These are phyloP conservation scores for Entomobrya proxima DNA, from an alignment of 2,888 invertebrate genomes.

Conservation along the genomic window DNA sequence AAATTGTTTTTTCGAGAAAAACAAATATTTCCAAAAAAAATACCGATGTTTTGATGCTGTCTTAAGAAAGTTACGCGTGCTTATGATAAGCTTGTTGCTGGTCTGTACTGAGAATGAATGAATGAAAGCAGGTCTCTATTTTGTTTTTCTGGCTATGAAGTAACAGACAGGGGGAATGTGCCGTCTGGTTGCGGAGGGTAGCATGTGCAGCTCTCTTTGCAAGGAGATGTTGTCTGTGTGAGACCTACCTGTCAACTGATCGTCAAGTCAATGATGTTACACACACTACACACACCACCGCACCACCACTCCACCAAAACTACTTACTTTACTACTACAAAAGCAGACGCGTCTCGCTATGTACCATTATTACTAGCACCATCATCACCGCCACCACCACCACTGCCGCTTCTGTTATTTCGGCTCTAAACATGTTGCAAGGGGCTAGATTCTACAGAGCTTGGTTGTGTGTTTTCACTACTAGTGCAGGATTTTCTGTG, in stretches of 20 bases:
- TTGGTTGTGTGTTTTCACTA: not conserved
- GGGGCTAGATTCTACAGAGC: not conserved
- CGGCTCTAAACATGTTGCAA: not conserved
- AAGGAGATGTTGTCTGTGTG: conserved; percentile 72
- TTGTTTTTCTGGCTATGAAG: not conserved
- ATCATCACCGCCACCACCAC: conserved; percentile 17
- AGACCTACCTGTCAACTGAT: conserved; percentile 76
- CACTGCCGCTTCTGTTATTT: not conserved
- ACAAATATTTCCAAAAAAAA: conserved; percentile 32
- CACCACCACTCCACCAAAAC: conserved; percentile 42
- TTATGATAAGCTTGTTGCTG: conserved; percentile 22
- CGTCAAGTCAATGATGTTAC: conserved; percentile 74
- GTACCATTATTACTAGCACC: conserved; percentile 43
- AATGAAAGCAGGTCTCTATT: not conserved
- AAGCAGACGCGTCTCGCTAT: conserved; percentile 15
- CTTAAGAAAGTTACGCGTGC: not conserved
- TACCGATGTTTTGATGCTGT: not conserved
- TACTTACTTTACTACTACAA: conserved; percentile 9
- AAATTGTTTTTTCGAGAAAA: too few relatives aligned
- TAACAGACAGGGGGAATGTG: conserved; percentile 67
- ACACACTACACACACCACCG: conserved; percentile 55
- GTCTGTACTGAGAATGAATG: conserved; percentile 34
- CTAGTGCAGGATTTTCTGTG: not conserved
- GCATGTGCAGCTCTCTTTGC: conserved; percentile 64
- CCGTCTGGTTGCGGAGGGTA: conserved; percentile 63